Conservation (phyloP, 1,140 invertebrate genomes). For the Trachymyrmex cornetzi region DNA sequence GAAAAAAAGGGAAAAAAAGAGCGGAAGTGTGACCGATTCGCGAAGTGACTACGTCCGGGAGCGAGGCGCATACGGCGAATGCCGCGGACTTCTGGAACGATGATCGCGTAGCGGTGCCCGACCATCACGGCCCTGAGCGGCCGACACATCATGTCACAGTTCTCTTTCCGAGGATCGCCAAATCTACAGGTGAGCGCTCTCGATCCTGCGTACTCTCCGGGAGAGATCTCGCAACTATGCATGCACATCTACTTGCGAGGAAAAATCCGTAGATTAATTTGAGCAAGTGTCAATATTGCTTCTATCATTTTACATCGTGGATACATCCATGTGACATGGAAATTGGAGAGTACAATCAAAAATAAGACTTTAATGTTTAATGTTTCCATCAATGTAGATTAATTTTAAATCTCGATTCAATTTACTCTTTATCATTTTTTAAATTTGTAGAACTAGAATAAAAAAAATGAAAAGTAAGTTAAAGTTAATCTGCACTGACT, state of each 20-base stretch:
- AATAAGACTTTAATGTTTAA: not conserved
- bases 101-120: constrained; percentile 85
- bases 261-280: constrained; percentile 38
- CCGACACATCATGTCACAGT: constrained; percentile 90
- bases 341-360: not conserved
- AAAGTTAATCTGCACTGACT: too few relatives aligned
- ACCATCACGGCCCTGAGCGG: constrained; percentile 86
- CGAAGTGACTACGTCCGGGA: constrained; percentile 51
- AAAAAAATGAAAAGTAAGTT: too few relatives aligned
- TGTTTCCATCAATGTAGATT: too few relatives aligned
- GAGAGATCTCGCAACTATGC: not conserved
- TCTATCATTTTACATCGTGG: not conserved
- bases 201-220: constrained; percentile 19
- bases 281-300: constrained; percentile 27
- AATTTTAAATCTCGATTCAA: too few relatives aligned
- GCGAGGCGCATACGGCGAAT: constrained; percentile 39
- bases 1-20: constrained; percentile 27
- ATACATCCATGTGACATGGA: not conserved
- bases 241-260: not conserved
- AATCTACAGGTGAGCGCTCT: constrained; percentile 88
- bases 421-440: too few relatives aligned
- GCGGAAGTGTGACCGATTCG: constrained; percentile 65
- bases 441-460: too few relatives aligned
- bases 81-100: constrained; percentile 76
- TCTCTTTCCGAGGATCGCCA: constrained; percentile 90